Evolutionary conservation across 2,113 vertebrate species (phyloP).

Genomic region (Balaenoptera acutorostrata): DNA sequence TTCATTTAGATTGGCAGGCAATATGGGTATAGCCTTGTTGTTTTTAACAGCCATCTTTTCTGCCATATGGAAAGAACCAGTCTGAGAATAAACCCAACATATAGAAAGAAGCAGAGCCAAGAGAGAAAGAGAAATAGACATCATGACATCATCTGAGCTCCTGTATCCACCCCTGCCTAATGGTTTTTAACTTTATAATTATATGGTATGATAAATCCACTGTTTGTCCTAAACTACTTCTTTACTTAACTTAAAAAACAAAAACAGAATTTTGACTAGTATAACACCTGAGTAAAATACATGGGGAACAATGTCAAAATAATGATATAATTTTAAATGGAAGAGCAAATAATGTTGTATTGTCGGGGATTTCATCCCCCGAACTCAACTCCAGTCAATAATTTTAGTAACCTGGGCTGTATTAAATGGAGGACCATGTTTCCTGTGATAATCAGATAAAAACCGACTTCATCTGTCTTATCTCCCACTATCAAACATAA

Average conservation of each 20-base stretch:
- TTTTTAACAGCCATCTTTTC: conserved; percentile 5
- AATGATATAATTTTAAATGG: not conserved
- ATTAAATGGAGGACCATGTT: not conserved
- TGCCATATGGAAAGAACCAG: not conserved
- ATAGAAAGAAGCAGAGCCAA: not conserved
- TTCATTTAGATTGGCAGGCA: not conserved
- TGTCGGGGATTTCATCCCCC: not conserved
- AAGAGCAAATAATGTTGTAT: not conserved
- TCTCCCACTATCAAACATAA: not conserved
- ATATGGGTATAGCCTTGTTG: not conserved
- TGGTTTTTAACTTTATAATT: not conserved
- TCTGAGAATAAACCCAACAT: not conserved
- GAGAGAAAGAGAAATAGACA: not conserved
- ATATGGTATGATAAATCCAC: not conserved
- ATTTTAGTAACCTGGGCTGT: not conserved
- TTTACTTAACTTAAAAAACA: not conserved
- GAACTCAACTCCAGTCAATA: not conserved
- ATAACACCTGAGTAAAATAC: not conserved
- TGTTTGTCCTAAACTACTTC: not conserved
- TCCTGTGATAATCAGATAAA: not conserved
- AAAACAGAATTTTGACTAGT: not conserved
- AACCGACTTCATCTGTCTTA: not conserved
- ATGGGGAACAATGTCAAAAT: not conserved
- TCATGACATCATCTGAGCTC: not conserved
- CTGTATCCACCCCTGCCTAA: not conserved